Conservation (phyloP, 2,888 invertebrate species). For the Drosophila meridiana region DNA sequence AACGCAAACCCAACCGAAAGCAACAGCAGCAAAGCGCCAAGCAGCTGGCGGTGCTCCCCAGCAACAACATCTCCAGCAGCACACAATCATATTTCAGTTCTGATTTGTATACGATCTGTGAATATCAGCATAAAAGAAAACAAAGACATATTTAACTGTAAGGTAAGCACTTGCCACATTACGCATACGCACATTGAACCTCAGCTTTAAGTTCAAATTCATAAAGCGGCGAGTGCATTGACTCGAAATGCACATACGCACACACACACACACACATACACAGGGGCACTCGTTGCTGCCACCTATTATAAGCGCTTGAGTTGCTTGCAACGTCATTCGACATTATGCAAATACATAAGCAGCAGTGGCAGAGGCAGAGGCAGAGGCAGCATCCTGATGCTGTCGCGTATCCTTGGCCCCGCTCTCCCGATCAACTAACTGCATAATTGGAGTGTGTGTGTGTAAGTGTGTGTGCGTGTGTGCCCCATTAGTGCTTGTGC, state of each 20-base stretch:
- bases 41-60: slow-evolving; percentile 31
- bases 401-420: slow-evolving; percentile 17
- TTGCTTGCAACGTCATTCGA: slow-evolving; percentile 44
- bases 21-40: slow-evolving; percentile 9
- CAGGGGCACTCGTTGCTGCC: slow-evolving; percentile 19
- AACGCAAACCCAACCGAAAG: slow-evolving; percentile 33
- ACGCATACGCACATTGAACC: slow-evolving; percentile 59
- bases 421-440: slow-evolving; percentile 22
- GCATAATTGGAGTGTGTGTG: slow-evolving; percentile 67
- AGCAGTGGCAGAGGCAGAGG: slow-evolving; percentile 25
- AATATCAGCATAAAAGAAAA: slow-evolving; percentile 21
- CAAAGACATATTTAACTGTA: slow-evolving; percentile 23
- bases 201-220: slow-evolving; percentile 27
- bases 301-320: slow-evolving; percentile 34
- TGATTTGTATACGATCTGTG: slow-evolving; percentile 64
- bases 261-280: neutral
- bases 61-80: slow-evolving; percentile 51
- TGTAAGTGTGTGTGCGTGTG: slow-evolving; percentile 32
- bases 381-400: slow-evolving; percentile 48
- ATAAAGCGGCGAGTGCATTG: slow-evolving; percentile 52
- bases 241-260: slow-evolving; percentile 27
- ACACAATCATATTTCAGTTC: slow-evolving; percentile 34
- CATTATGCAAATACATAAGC: slow-evolving; percentile 69
- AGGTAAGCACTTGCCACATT: slow-evolving; percentile 58
- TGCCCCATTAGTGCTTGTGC: slow-evolving; percentile 45